These are phyloP conservation scores for Andrena bucephala DNA, from an alignment of 2,888 invertebrate genomes.

Conservation along the genomic window DNA sequence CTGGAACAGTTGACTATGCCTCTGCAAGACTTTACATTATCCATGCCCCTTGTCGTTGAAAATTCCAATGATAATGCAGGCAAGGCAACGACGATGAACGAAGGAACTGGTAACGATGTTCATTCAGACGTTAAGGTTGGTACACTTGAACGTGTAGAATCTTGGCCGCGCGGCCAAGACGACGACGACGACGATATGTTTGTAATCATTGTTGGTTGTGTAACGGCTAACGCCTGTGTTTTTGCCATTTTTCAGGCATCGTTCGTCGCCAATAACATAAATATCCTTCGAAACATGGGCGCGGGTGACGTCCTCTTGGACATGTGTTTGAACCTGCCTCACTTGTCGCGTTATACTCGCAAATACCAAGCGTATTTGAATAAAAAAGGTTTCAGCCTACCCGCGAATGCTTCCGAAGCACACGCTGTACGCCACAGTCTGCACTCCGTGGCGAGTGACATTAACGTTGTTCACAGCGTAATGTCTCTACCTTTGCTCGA, in stretches of 20 bases:
- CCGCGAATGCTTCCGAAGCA: conserved; percentile 90
- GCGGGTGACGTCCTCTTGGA: conserved; percentile 93
- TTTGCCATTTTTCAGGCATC: conserved; percentile 87
- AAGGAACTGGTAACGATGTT: conserved; percentile 80
- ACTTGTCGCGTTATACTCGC: conserved; percentile 88
- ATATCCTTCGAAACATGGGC: conserved; percentile 91
- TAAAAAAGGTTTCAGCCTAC: conserved; percentile 89
- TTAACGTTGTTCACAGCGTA: conserved; percentile 93
- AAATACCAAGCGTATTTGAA: conserved; percentile 88
- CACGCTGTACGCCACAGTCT: conserved; percentile 91
- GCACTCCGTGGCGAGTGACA: conserved; percentile 93
- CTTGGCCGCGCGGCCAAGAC: neutral
- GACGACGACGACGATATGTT: neutral
- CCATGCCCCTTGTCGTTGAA: conserved; percentile 83
- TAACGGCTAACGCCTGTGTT: neutral
- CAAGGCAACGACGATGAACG: conserved; percentile 84
- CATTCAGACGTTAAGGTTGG: conserved; percentile 85
- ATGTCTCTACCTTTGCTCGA: conserved; percentile 95
- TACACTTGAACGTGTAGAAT: neutral
- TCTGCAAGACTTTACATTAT: conserved; percentile 86
- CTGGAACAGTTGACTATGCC: conserved; percentile 91
- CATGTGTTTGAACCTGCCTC: conserved; percentile 92
- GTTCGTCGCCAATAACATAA: conserved; percentile 92
- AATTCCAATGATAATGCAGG: conserved; percentile 84
- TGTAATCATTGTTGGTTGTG: neutral